Conservation (phyloP, 2,113 vertebrate species). For the Caracal caracal region DNA sequence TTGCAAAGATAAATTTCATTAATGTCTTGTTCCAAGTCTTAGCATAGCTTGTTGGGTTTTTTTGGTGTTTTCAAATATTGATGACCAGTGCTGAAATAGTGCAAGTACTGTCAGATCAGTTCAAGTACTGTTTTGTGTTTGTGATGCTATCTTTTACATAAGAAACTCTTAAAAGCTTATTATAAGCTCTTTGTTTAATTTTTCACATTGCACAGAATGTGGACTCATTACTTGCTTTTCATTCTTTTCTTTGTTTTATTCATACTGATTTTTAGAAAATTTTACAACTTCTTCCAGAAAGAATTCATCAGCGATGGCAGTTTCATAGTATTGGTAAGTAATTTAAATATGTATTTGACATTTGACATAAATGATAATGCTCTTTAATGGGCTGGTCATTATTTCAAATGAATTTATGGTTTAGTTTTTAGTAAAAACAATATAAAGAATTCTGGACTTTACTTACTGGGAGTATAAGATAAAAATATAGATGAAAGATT, state of each 20-base stretch:
- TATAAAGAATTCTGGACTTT: neutral
- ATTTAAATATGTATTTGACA: neutral
- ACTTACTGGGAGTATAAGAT: neutral
- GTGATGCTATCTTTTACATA: neutral
- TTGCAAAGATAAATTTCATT: neutral
- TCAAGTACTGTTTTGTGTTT: conserved; percentile 23
- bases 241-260: conserved; percentile 59
- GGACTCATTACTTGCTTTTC: conserved; percentile 48
- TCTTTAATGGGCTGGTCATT: neutral
- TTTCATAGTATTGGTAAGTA: conserved; percentile 99
- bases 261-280: conserved; percentile 92
- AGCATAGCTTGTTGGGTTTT: neutral
- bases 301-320: conserved; percentile 98
- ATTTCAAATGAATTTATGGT: conserved; percentile 37
- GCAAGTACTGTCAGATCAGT: neutral
- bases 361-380: conserved; percentile 44
- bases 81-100: neutral
- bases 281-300: conserved; percentile 97
- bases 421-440: conserved; percentile 4
- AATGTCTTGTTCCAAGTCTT: conserved; percentile 26
- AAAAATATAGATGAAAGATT: conserved; percentile 24
- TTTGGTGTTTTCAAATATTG: conserved; percentile 20
- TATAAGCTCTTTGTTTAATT: neutral
- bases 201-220: conserved; percentile 1
- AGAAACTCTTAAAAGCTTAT: neutral